Evolutionary conservation across 2,888 invertebrate species (phyloP), one percentile per base, ranked within the genome.

Genomic region (Drosophila helvetica): DNA sequence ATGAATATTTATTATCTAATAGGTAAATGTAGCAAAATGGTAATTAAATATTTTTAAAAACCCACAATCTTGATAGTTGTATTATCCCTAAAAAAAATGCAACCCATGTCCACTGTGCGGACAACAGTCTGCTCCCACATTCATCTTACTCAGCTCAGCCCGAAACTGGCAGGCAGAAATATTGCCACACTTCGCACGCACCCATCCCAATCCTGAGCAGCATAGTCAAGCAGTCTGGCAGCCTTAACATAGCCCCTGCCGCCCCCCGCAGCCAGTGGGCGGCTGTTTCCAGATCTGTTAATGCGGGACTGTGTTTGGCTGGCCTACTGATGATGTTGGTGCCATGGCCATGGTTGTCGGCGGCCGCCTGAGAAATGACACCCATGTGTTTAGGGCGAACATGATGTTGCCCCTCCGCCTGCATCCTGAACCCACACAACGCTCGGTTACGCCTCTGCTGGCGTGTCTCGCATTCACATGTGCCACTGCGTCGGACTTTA

Each of bases 201-300:
- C 51, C 45, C 74, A 67, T 45, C 46, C 52, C 52, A 33, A 38
- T 51, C 51, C 53, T 77, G 47, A 55, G 45, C 46, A 42, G 54
- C 38, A 46, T 57, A 81, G 79, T 84, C 81, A 77, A 72, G 79
- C 82, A 88, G 89, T 89, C 84, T 89, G 84, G 89, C 88, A 85
- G 88, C 89, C 74, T 53, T 56, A 43, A 57, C 52, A 42, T 47
- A 38, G 38, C 38, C 7, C 33, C 12, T 33, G n/a, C 46, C 19
- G 17, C 46, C 46, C 22, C n/a, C 22, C 4, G 4, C 22, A 22
- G 57, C 25, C 33, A 12, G 5, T 33, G 12, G 47, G 63, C 60
- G 54, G 57, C 43, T 50, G 67, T 42, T 63, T 59, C 67, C 60
- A 53, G 71, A 68, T 72, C 71, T 68, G 55, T 55, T 62, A 50